Evolutionary conservation across 2,113 vertebrate species (phyloP).

Genomic region (Axis porcinus): DNA sequence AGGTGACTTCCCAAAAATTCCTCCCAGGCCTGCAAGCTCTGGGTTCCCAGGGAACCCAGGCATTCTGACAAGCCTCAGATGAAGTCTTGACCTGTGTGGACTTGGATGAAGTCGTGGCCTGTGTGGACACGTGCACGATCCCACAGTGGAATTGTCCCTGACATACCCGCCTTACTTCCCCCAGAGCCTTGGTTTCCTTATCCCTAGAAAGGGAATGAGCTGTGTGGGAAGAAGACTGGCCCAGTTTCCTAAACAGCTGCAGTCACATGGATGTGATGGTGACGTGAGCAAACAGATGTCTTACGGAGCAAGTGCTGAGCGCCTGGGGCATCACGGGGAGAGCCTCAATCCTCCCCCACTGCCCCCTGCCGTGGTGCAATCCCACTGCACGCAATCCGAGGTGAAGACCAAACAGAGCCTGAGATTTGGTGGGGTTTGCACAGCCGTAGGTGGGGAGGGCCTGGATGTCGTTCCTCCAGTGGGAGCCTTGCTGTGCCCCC

Average conservation of each 20-base stretch:
- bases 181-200: neutral
- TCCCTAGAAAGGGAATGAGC: neutral
- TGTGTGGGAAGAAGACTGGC: neutral
- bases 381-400: neutral
- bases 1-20: neutral
- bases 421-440: neutral
- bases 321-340: rapidly evolving
- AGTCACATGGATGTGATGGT: neutral
- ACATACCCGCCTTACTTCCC: neutral
- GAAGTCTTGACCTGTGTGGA: neutral
- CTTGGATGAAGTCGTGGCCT: neutral
- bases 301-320: neutral
- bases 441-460: neutral
- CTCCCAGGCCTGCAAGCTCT: neutral
- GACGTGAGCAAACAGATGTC: neutral
- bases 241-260: neutral
- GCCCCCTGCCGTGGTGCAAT: rapidly evolving
- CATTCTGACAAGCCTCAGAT: neutral
- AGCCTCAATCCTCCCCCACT: neutral
- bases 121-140: neutral
- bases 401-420: neutral
- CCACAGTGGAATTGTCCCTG: neutral
- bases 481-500: neutral
- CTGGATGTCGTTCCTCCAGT: neutral
- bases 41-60: neutral